A percentile compares a stretch with the other conserved stretches of the same genome.
Conservation (phyloP, 2,888 invertebrate genomes). For the Sinhomidia bicolor region DNA sequence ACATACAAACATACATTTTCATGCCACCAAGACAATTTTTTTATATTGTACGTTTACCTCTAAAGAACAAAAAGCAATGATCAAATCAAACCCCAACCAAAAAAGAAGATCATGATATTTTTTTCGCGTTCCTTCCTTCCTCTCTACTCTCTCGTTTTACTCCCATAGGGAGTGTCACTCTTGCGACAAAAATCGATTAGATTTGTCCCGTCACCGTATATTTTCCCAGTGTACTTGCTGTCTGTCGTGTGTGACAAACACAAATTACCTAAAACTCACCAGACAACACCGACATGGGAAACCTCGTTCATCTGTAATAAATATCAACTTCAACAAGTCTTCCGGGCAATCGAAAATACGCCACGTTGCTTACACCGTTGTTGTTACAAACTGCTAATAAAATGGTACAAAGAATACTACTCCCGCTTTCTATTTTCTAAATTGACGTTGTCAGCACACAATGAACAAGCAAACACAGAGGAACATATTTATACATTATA, state of each 20-base stretch:
- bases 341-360: constrained; percentile 30
- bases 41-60: too few relatives aligned
- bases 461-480: not conserved
- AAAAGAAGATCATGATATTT: not conserved
- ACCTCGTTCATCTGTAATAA: constrained; percentile 55
- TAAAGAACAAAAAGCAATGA: not conserved
- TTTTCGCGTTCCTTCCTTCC: not conserved
- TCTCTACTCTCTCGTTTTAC: constrained; percentile 30
- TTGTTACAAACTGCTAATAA: constrained; percentile 28
- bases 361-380: constrained; percentile 25
- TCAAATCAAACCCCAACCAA: not conserved
- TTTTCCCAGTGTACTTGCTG: not conserved
- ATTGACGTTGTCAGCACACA: not conserved
- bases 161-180: constrained; percentile 79
- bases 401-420: not conserved
- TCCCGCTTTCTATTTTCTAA: too few relatives aligned
- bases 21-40: too few relatives aligned
- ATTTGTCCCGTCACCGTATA: constrained; percentile 72
- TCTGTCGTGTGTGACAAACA: too few relatives aligned
- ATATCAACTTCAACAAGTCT: constrained; percentile 70
- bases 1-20: not conserved
- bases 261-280: too few relatives aligned
- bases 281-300: constrained; percentile 68
- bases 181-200: constrained; percentile 78
- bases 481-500: not conserved